A percentile compares a stretch with the other conserved stretches of the same genome.
Evolutionary conservation across 2,113 vertebrate genomes (phyloP).

Genomic region (Nothobranchius furzeri): DNA sequence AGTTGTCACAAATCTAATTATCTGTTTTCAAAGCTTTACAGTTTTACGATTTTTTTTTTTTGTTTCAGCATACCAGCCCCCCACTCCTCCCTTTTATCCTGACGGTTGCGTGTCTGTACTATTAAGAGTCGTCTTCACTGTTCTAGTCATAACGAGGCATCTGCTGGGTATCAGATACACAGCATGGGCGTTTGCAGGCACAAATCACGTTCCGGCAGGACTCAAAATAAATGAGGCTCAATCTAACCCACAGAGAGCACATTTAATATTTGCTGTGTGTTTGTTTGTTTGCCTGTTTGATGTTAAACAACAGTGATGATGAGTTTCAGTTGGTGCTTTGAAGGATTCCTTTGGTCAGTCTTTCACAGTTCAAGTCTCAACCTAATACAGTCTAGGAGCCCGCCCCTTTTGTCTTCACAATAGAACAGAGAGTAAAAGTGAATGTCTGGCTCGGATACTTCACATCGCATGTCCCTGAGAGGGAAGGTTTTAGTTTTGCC

Average conservation of each 20-base stretch:
- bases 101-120: slow-evolving; percentile 42
- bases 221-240: slow-evolving; percentile 70
- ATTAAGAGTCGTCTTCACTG: slow-evolving; percentile 58
- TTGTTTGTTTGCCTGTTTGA: slow-evolving; percentile 59
- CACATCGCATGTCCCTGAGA: slow-evolving; percentile 21
- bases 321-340: slow-evolving; percentile 55
- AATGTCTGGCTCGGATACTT: slow-evolving; percentile 23
- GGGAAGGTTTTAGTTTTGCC: slow-evolving; percentile 23
- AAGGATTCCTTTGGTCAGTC: slow-evolving; percentile 44
- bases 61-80: slow-evolving; percentile 10
- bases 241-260: slow-evolving; percentile 54
- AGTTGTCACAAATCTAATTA: slow-evolving; percentile 73
- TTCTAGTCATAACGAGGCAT: slow-evolving; percentile 65
- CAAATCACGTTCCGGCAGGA: slow-evolving; percentile 69
- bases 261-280: slow-evolving; percentile 61
- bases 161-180: slow-evolving; percentile 63
- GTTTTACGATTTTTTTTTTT: slow-evolving; percentile 46
- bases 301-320: slow-evolving; percentile 71
- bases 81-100: neutral
- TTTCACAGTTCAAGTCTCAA: slow-evolving; percentile 27
- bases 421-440: slow-evolving; percentile 12
- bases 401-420: slow-evolving; percentile 10
- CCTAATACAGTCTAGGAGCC: slow-evolving; percentile 30
- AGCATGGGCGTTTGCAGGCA: slow-evolving; percentile 56
- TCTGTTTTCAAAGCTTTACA: slow-evolving; percentile 61